A percentile compares a stretch with the other conserved stretches of the same genome.
Conservation (phyloP, 2,797 vertebrate species). For the Cyclura pinguis region DNA sequence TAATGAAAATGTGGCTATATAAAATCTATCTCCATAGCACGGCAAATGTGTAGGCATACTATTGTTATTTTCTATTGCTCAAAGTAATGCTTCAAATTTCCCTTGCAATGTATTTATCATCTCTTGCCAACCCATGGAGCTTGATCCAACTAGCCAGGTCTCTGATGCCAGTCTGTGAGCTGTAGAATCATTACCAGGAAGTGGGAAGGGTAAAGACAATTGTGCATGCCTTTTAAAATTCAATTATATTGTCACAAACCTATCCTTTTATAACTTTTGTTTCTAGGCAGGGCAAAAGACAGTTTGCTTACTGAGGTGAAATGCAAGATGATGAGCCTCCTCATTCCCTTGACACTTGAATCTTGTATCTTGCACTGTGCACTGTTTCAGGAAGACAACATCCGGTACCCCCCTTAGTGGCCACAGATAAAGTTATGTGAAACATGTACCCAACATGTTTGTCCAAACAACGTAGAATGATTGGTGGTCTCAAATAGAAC, state of each 20-base stretch:
- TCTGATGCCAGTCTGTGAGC: background rate
- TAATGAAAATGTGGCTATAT: background rate
- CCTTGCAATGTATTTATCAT: background rate
- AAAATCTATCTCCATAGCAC: background rate
- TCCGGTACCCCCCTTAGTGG: too few relatives aligned
- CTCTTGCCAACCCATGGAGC: background rate
- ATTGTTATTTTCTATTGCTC: background rate
- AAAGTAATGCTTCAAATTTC: background rate
- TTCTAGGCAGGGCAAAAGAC: background rate
- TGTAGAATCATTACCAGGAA: background rate
- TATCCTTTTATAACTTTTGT: background rate
- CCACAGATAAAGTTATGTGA: background rate
- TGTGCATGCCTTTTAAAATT: background rate
- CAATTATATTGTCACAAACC: background rate
- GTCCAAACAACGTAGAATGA: background rate
- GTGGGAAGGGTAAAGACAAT: background rate
- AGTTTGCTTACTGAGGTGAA: background rate
- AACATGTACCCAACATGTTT: background rate
- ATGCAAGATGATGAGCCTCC: background rate
- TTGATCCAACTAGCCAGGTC: background rate
- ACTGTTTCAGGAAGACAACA: background rate
- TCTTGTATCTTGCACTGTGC: background rate
- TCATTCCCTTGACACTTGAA: background rate
- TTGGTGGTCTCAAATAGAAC: background rate
- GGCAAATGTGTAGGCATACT: background rate